Conservation (phyloP, 2,888 invertebrate genomes). For the Ormyrus pomaceus region DNA sequence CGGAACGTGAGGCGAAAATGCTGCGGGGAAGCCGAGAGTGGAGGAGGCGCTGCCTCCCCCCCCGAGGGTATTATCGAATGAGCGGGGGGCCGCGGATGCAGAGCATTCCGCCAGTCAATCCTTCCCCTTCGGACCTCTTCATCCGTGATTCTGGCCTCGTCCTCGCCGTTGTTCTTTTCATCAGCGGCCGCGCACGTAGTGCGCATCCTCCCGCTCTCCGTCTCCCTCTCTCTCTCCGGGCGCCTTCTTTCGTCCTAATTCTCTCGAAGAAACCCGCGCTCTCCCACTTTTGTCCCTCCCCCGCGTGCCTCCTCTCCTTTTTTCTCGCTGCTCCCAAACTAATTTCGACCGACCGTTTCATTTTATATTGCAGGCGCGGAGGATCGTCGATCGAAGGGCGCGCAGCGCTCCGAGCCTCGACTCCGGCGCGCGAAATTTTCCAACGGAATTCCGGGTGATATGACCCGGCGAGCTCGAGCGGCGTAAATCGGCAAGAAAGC, state of each 20-base stretch:
- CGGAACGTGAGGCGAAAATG: too few species aligned
- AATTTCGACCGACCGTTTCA: slow-evolving; percentile 20
- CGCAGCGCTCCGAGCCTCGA: background rate
- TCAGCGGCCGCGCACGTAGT: background rate
- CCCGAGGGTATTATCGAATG: background rate
- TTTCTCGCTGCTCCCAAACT: background rate
- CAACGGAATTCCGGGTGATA: too few species aligned
- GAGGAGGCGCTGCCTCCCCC: too few species aligned
- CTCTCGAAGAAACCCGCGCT: background rate
- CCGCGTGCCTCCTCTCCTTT: background rate
- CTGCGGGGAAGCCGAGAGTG: too few species aligned
- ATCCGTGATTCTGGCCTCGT: slow-evolving; percentile 56
- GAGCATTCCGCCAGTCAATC: slow-evolving; percentile 25
- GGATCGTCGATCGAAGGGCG: background rate
- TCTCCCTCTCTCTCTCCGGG: background rate
- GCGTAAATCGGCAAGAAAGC: background rate
- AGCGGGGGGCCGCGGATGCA: slow-evolving; percentile 4
- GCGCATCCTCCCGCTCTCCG: too few species aligned
- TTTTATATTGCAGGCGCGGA: background rate
- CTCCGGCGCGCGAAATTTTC: background rate
- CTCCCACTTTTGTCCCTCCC: background rate
- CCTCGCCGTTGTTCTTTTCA: slow-evolving; percentile 38
- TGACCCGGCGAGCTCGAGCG: background rate
- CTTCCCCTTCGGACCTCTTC: slow-evolving; percentile 29
- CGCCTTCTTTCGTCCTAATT: slow-evolving; percentile 5